A percentile compares a stretch with the other conserved stretches of the same genome.
Evolutionary conservation across 2,113 vertebrate species (phyloP).

Genomic region (Chiloscyllium plagiosum): DNA sequence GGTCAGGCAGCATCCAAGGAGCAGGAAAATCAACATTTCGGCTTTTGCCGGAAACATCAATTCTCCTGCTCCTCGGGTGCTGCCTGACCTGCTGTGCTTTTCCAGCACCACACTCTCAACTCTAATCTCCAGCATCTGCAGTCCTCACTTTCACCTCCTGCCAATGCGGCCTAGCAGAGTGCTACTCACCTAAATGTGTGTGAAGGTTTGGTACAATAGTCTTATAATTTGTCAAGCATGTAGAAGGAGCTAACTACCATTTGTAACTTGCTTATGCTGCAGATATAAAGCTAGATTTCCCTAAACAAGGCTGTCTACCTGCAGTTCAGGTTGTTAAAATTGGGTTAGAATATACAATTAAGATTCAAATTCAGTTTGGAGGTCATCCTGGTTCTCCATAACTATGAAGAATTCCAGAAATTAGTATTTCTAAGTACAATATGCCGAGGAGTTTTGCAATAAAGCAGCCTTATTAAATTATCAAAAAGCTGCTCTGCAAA

Average conservation of each 20-base stretch:
- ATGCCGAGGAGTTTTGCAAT: not conserved
- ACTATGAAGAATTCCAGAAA: not conserved
- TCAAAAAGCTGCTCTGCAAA: not conserved
- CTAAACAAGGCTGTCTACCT: not conserved
- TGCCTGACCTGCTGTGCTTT: too few relatives aligned
- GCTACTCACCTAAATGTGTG: not conserved
- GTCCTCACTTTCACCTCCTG: not conserved
- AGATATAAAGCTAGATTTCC: not conserved
- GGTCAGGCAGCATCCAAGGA: too few relatives aligned
- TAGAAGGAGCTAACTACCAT: not conserved
- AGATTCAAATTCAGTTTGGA: conserved; percentile 10
- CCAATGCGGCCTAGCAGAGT: not conserved
- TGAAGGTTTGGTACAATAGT: not conserved
- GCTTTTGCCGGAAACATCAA: too few relatives aligned
- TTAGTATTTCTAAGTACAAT: not conserved
- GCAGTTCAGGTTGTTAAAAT: not conserved
- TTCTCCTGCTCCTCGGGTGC: too few relatives aligned
- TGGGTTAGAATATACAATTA: not conserved
- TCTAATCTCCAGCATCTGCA: too few relatives aligned
- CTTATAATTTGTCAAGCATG: not conserved
- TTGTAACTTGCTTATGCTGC: not conserved
- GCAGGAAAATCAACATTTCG: too few relatives aligned
- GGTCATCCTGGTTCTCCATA: not conserved
- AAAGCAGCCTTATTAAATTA: not conserved
- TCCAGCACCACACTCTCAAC: too few relatives aligned